Evolutionary conservation across 2,113 vertebrate species (phyloP), one percentile per base, ranked within the genome.

Genomic region (Clinocottus analis): DNA sequence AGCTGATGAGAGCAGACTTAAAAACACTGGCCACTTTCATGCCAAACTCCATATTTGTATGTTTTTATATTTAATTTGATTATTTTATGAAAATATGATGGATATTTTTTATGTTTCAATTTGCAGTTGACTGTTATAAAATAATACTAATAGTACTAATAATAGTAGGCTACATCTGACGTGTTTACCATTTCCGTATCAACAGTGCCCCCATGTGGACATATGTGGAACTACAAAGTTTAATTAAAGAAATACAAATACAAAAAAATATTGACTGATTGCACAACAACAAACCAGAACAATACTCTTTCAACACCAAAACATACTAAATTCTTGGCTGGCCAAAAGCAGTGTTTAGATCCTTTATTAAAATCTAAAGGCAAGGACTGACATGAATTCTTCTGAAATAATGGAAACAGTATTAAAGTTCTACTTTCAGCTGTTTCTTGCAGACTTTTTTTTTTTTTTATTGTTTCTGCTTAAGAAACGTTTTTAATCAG

Each of bases 121-220:
- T 5, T 3, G 14, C 13, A 27, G 29, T 17, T 65, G 7, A 23
- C 14, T 27, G 41, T 29, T 37, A 53, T 17, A 35, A n/a, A n/a
- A n/a, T n/a, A n/a, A n/a, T n/a, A n/a, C n/a, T n/a, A n/a, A n/a
- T n/a, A n/a, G n/a, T n/a, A n/a, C n/a, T n/a, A n/a, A n/a, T n/a
- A n/a, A n/a, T n/a, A n/a, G 19, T 14, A 37, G 1, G 7, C 37
- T 58, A 5, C 12, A 43, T 13, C 0, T 31, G 31, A 27, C 0
- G 1, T 45, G 16, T 23, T 45, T 10, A 23, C 17, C 39, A 80
- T 87, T 75, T 72, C 21, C 59, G 0, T 25, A 13, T 49, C 72
- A 89, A 90, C 89, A 90, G 74, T 45, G 91, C 53, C 85, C 27
- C 35, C 77, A 4, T 29, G 79, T 72, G 91, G 84, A 35, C 16